Evolutionary conservation across 37 sponge, comb jelly and placozoan genomes (phyloP), one percentile per base, ranked within the genome.

Genomic region (Chondrosia reniformis): DNA sequence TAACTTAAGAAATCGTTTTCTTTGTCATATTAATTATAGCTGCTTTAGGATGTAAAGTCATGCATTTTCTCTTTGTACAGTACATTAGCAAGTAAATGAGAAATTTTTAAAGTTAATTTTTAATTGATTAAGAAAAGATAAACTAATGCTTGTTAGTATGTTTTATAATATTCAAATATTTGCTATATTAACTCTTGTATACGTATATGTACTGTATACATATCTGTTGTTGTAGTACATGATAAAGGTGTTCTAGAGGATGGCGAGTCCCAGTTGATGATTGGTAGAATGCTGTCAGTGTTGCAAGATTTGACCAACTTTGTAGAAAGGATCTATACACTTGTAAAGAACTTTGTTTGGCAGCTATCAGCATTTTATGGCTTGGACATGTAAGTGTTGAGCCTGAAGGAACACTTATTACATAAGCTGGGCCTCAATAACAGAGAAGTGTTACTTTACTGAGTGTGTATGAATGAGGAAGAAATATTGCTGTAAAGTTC

Each of bases 221-320:
- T 49, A 4, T 33, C 27, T 22, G 27, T 22, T 12, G 33, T 36
- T 74, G 55, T 32, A 76, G 57, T 76, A 40, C 6, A 37, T 12
- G 59, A 57, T 40, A 84, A 83, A 21, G 75, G 66, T 17, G 32
- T 63, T 13, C 78, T 88, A 9, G 85, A 90, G 32, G 93, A 93
- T 45, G 94, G 94, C 15, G 97, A 96, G 82, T 88, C 94, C 33
- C 94, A 96, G 81, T 79, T 96, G 4, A 93, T 88, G 89, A 89
- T 93, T 71, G 97, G 97, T 15, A 58, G 87, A 76, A 87, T 93
- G 84, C 80, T 96, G 24, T 86, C 81, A 24, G 38, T 87, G 6
- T 62, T 96, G 31, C 83, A 97, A 80, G 93, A 98, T 55, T 28
- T 98, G 71, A 79, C 89, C 21, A 45, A 72, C 63, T 98, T 98